Evolutionary conservation across 23 tunicate genomes (phyloP), one percentile per base, ranked within the genome.

Genomic region (Halocynthia aurantium): DNA sequence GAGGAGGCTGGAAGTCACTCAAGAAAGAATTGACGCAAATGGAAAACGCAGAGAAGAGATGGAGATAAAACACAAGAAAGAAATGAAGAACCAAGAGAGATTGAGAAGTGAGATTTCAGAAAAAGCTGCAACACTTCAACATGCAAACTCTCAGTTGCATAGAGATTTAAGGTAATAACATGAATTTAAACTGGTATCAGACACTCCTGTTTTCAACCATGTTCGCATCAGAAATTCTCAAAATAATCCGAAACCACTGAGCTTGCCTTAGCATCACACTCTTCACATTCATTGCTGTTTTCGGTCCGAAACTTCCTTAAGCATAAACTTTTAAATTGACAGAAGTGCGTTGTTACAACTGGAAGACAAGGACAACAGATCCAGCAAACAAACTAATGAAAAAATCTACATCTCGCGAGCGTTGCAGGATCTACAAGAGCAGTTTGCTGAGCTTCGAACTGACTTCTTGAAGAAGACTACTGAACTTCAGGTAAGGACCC

Each of bases 381-480:
- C 31, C 0, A 65, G 31, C 31, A 49, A 65, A 65, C 22, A 49
- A 15, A 49, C 22, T 49, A 65, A 40, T 10, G 70, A 65, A 15
- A 65, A 65, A 65, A 11, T 65, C 31, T 49, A 65, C 31, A 65
- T 65, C 22, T 65, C 70, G 70, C 0, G 70, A 65, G 70, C 70
- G 31, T 65, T 65, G 19, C 70, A 65, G 31, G 70, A 65, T 65
- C 19, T 65, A 65, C 70, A 65, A 15, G 22, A 40, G 31, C 22
- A 49, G 31, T 65, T 65, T 65, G 52, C 64, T 11, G 76, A 61
- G 9, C 70, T 69, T 11, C 78, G 79, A 49, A 51, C 51, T 63
- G 57, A 50, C 31, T 18, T 62, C 10, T 15, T 57, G 71, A 81
- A 52, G 49, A 62, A 81, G 31, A 62, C 19, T 57, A 65, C 72